phyloP scores from a whole-genome alignment of 2,888 invertebrate species.

The Caenorhabditis sulstoni region DNA sequence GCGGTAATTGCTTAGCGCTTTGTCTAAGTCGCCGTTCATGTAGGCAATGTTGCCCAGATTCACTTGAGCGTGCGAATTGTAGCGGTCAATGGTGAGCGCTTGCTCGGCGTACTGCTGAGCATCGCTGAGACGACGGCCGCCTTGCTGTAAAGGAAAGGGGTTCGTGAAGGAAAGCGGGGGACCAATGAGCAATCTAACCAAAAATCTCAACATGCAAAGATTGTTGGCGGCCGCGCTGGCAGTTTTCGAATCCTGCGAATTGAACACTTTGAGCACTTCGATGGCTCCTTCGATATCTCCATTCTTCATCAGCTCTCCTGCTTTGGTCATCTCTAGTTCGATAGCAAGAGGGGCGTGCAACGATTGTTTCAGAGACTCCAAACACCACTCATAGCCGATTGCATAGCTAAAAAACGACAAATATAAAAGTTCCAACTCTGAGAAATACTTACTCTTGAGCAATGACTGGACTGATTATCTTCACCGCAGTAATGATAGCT shows the following conservation, averaged over 20 bases:
- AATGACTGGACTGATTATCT: conserved; percentile 90
- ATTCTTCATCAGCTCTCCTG: conserved; percentile 65
- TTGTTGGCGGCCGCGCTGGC: conserved; percentile 91
- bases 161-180: not conserved
- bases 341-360: conserved; percentile 89
- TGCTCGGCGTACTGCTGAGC: conserved; percentile 88
- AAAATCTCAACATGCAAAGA: conserved; percentile 89
- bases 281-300: conserved; percentile 66
- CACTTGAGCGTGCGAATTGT: conserved; percentile 88
- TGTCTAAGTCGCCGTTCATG: conserved; percentile 83
- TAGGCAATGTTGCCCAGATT: conserved; percentile 89
- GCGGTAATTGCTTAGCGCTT: conserved; percentile 80
- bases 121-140: conserved; percentile 85
- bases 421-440: not conserved
- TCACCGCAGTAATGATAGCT: conserved; percentile 89
- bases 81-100: conserved; percentile 87
- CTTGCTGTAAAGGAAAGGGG: conserved; percentile 85
- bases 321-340: conserved; percentile 92
- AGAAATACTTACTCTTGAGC: conserved; percentile 82
- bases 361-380: conserved; percentile 92
- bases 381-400: conserved; percentile 87
- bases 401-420: conserved; percentile 80
- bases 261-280: conserved; percentile 67
- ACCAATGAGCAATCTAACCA: conserved; percentile 83
- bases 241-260: conserved; percentile 88